Evolutionary conservation across 2,888 invertebrate genomes (phyloP), one percentile per base, ranked within the genome.

Genomic region (Geophilus truncorum): DNA sequence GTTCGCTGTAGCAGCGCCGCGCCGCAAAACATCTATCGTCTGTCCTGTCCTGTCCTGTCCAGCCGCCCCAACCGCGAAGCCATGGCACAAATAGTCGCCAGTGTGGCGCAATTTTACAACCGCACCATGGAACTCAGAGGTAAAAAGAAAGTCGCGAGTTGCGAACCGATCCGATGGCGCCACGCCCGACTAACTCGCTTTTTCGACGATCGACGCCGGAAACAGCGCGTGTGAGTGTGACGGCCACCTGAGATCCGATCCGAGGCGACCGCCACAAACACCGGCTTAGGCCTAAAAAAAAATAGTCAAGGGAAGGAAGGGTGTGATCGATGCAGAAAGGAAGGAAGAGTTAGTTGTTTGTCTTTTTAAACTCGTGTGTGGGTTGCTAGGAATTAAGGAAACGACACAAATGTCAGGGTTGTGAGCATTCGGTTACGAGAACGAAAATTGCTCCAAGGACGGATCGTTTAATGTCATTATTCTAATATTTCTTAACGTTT

Each of bases 101-200:
- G 75, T 34, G 62, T 51, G 18, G 32, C 25, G 36, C 51, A 81
- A 77, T 70, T 79, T 40, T 81, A 81, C 57, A 81, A 81, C 36
- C 78, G 77, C 21, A 81, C 81, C 12, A 81, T 81, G 81, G 81
- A 81, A 45, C 34, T 81, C 28, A 51, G 81, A 45, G 81, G 81
- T 81, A 51, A 81, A 80, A 15, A 15, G 18, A 23, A 18, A 7
- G 18, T 57, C 57, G 57, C n/a, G n/a, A n/a, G n/a, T n/a, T n/a
- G n/a, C n/a, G n/a, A n/a, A n/a, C n/a, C n/a, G n/a, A n/a, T n/a
- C n/a, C n/a, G n/a, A n/a, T n/a, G n/a, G n/a, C n/a, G n/a, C n/a
- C n/a, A n/a, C n/a, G n/a, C n/a, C n/a, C n/a, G n/a, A n/a, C n/a
- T n/a, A n/a, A n/a, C n/a, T n/a, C n/a, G n/a, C n/a, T n/a, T n/a